Evolutionary conservation across 2,113 vertebrate species (phyloP).

Genomic region (Poecile atricapillus): DNA sequence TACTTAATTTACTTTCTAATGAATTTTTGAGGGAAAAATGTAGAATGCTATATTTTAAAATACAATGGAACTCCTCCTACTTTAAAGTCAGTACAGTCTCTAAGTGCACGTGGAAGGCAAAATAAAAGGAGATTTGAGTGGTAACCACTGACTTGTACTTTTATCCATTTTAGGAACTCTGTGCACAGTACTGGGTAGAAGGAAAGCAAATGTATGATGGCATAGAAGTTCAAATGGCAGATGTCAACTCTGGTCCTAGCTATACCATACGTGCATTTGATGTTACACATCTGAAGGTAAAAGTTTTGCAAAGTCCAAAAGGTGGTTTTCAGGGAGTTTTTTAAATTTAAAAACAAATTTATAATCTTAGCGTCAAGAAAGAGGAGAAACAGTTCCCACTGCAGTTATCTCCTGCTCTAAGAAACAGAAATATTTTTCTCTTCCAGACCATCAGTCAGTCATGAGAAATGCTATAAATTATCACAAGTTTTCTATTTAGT

Average conservation of each 20-base stretch:
- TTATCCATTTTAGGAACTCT: conserved; percentile 69
- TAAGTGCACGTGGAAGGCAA: not conserved
- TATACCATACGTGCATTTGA: conserved; percentile 80
- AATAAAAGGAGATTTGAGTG: not conserved
- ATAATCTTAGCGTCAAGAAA: not conserved
- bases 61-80: not conserved
- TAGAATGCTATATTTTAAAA: not conserved
- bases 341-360: not conserved
- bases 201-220: conserved; percentile 76
- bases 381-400: not conserved
- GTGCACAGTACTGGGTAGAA: conserved; percentile 83
- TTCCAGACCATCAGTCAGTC: not conserved
- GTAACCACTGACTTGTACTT: not conserved
- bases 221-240: conserved; percentile 78
- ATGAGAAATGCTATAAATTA: not conserved
- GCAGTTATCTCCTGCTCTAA: not conserved
- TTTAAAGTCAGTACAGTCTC: not conserved
- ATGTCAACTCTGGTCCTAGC: conserved; percentile 51
- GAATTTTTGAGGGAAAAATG: not conserved
- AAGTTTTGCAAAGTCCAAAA: not conserved
- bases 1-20: not conserved
- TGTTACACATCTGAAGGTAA: conserved; percentile 85
- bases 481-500: not conserved
- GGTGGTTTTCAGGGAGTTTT: not conserved
- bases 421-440: not conserved